These are phyloP conservation scores for Barypeithes pellucidus DNA, from an alignment of 2,888 invertebrate species.

Conservation along the genomic window DNA sequence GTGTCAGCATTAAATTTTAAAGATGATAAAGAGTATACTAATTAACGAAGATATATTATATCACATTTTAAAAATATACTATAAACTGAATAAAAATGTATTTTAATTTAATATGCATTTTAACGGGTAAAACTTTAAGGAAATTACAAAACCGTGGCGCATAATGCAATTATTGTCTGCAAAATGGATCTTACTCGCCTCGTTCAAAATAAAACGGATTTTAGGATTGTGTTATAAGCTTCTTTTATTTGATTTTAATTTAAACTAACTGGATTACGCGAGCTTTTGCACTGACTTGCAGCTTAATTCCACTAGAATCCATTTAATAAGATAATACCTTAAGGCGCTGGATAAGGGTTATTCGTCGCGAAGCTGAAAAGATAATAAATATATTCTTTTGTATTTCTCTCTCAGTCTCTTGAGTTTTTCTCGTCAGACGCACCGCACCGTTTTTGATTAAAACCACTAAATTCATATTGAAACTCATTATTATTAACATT, in stretches of 20 bases:
- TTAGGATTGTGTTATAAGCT: constrained; percentile 54
- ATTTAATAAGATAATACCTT: constrained; percentile 54
- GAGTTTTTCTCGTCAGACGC: too few relatives aligned
- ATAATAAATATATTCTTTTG: too few relatives aligned
- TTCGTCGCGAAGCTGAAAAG: constrained; percentile 19
- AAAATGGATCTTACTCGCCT: constrained; percentile 41
- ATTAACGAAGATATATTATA: too few relatives aligned
- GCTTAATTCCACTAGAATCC: constrained; percentile 54
- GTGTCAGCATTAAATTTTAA: too few relatives aligned
- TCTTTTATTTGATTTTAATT: constrained; percentile 59
- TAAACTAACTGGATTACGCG: constrained; percentile 57
- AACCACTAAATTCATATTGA: too few relatives aligned
- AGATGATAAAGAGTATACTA: too few relatives aligned
- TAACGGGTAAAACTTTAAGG: neutral
- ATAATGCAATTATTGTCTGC: constrained; percentile 8
- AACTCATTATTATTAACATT: too few relatives aligned
- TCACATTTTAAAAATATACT: too few relatives aligned
- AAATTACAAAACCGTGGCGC: neutral
- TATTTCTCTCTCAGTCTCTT: too few relatives aligned
- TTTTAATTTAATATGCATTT: neutral
- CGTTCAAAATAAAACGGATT: constrained; percentile 51
- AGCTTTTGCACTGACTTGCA: constrained; percentile 46
- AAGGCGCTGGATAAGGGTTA: constrained; percentile 33
- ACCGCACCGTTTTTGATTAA: too few relatives aligned
- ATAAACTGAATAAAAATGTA: too few relatives aligned